A percentile compares a stretch with the other conserved stretches of the same genome.
These are phyloP conservation scores for Cossypha heuglini DNA, from an alignment of 2,797 vertebrate genomes.

Conservation along the genomic window DNA sequence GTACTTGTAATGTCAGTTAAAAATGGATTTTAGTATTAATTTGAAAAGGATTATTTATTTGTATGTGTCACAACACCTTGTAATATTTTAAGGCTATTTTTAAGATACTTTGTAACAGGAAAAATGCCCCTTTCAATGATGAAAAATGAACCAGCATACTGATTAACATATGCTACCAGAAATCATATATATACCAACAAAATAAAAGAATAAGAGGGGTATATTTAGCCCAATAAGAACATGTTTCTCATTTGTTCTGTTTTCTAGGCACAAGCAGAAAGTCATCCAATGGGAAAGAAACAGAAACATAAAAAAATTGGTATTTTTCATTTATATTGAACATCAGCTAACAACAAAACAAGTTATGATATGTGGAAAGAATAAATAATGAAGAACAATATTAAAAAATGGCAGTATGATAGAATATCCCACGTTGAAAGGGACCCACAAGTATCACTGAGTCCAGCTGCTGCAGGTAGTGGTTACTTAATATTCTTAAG, in stretches of 20 bases:
- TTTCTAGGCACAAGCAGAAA: neutral
- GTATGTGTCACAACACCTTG: neutral
- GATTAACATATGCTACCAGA: neutral
- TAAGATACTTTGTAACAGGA: neutral
- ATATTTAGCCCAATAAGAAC: neutral
- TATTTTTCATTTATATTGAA: neutral
- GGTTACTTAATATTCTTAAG: neutral
- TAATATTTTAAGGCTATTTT: neutral
- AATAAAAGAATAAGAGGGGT: neutral
- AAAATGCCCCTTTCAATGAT: neutral
- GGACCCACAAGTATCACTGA: neutral
- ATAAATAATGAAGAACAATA: neutral
- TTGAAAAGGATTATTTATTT: neutral
- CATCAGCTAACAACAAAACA: neutral
- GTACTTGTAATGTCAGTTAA: neutral
- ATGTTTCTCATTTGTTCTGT: neutral
- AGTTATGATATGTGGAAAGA: neutral
- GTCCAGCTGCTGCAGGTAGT: neutral
- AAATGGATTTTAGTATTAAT: conserved; percentile 38
- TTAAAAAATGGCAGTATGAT: neutral
- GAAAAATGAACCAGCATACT: neutral
- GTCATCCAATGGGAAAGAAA: neutral
- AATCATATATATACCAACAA: neutral
- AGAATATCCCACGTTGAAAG: neutral
- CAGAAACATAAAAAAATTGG: neutral